Evolutionary conservation across 2,888 invertebrate species (phyloP), one percentile per base, ranked within the genome.

Genomic region (Drosophila cracens): DNA sequence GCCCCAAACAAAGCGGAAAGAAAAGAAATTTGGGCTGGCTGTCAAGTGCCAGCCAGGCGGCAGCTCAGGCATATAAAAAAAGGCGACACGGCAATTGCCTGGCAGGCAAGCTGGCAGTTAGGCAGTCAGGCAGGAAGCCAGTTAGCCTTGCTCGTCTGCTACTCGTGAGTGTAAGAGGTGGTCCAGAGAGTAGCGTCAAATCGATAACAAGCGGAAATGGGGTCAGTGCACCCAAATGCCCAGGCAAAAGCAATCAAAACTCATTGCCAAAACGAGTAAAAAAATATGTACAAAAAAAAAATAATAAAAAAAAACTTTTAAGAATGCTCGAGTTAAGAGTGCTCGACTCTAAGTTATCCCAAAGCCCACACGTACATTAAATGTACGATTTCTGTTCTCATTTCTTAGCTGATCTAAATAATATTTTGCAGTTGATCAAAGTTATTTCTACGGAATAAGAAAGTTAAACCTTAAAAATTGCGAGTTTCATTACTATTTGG

Each of bases 151-250:
- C 52, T 51, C n/a, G 21, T 36, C 25, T 25, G 25, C 31, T 11
- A 27, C 11, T 53, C 21, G 25, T 54, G 54, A 36, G 27, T 29
- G 40, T 11, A 40, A 29, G 29, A 40, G 57, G 40, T 43, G 57
- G 31, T 57, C 40, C 57, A 25, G 43, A 43, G 57, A 33, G 67
- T 34, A 59, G 83, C 85, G 67, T 87, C 89, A 87, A 86, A 86
- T 86, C 85, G 85, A 86, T 86, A 86, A 89, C 88, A 85, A 89
- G 90, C 83, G 88, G 85, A 86, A 86, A 89, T 85, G 88, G 85
- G 90, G 90, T 86, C 85, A 85, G 70, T 89, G 85, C 85, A 89
- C 89, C 88, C 88, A 76, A 82, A 89, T 82, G 83, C 74, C 87
- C 90, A 86, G 77, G 86, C 83, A 82, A 86, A 87, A 86, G 85